These are phyloP conservation scores for Phengaris alcon DNA, from an alignment of 2,888 invertebrate genomes.

Conservation along the genomic window DNA sequence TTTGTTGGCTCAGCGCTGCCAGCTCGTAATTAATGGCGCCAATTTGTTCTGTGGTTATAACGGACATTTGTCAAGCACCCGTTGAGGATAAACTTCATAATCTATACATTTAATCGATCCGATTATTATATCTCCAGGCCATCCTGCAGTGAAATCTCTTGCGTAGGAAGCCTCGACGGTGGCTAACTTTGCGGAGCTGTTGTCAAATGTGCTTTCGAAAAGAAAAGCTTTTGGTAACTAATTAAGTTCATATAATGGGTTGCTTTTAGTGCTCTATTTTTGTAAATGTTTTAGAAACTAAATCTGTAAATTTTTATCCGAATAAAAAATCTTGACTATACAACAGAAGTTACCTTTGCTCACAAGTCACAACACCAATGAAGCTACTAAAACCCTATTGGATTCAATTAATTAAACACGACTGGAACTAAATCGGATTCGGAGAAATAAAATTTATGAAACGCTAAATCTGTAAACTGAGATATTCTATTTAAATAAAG, in stretches of 20 bases:
- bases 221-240: neutral
- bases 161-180: neutral
- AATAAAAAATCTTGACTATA: neutral
- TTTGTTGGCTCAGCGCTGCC: conserved; percentile 73
- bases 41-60: conserved; percentile 77
- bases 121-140: conserved; percentile 33
- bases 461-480: neutral
- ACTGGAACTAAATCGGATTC: neutral
- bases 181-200: neutral
- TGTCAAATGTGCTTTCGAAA: neutral
- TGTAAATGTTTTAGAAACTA: too few species aligned
- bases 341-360: neutral
- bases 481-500: conserved; percentile 8
- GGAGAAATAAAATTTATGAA: neutral
- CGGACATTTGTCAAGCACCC: conserved; percentile 74
- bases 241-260: neutral
- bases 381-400: neutral
- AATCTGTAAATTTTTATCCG: too few species aligned
- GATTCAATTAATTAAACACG: neutral
- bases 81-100: conserved; percentile 71
- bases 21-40: conserved; percentile 73
- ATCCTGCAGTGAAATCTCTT: neutral
- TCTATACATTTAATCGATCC: conserved; percentile 70
- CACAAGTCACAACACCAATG: neutral
- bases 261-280: neutral